Evolutionary conservation across 1,140 invertebrate species (phyloP).

Genomic region (Antheraea mylitta): DNA sequence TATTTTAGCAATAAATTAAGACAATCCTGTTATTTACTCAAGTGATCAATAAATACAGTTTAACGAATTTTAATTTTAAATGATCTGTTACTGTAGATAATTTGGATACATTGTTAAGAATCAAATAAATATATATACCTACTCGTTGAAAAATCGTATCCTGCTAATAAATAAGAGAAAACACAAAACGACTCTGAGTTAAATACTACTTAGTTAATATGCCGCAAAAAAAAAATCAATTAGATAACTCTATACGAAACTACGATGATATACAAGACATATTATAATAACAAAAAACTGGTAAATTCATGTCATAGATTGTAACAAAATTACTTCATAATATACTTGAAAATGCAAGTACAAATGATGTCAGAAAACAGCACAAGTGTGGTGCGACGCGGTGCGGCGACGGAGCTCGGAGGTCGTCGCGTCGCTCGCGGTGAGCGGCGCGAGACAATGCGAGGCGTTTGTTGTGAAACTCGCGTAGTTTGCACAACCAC

Average conservation of each 20-base stretch:
- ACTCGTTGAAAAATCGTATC: too few relatives aligned
- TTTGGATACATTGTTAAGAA: too few relatives aligned
- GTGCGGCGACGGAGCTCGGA: conserved; percentile 58
- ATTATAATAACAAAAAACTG: neutral
- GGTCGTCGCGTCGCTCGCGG: conserved; percentile 52
- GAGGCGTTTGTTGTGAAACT: conserved; percentile 68
- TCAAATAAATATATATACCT: too few relatives aligned
- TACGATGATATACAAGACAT: too few relatives aligned
- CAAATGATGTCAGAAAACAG: conserved; percentile 51
- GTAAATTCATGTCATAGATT: neutral
- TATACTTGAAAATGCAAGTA: conserved; percentile 21
- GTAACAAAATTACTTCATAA: conserved; percentile 11
- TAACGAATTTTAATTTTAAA: too few relatives aligned
- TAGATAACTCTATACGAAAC: neutral
- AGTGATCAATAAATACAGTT: too few relatives aligned
- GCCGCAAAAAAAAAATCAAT: neutral
- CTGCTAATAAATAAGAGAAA: too few relatives aligned
- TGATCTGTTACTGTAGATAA: too few relatives aligned
- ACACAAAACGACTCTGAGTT: too few relatives aligned
- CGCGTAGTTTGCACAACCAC: conserved; percentile 65
- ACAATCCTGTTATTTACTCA: too few relatives aligned
- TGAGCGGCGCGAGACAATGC: conserved; percentile 76
- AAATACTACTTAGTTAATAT: neutral
- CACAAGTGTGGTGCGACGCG: conserved; percentile 36
- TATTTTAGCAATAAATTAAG: too few relatives aligned